Base-by-base conservation (phyloP, 2,113 vertebrate genomes). In the Tenrec ecaudatus region DNA sequence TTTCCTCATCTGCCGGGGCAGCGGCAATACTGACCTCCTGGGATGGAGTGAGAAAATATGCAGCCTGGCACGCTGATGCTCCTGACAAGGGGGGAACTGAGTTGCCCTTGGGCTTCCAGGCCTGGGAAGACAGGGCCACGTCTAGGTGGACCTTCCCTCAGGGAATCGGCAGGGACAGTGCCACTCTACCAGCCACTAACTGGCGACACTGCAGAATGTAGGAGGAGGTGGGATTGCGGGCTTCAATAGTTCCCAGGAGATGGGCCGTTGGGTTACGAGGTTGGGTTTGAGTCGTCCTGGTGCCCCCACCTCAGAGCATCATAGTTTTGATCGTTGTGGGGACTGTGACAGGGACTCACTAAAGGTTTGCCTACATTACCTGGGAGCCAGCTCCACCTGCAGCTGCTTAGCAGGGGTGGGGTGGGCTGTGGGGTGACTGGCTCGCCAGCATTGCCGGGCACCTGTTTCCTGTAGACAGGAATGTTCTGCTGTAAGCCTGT, bases 21-120 rank as follows among this genome's bases (percentile, higher is more conserved):
- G 71, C 71, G 17, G 17, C 4, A 0, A 15, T 0, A 3, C 9
- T 40, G 23, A 1, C 20, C 6, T 68, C 60, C 29, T 5, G 14
- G 66, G 84, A 81, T 6, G 8, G 4, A 64, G 33, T 16, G 6
- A 40, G 40, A 40, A 40, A 7, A 7, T 40, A 40, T 40, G 40
- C 40, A 40, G 40, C 40, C 43, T 10, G 86, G 77, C 58, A 23
- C 0, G 0, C n/a, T 29, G 64, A 53, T 23, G 19, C 19, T 5
- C 69, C 69, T 16, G 8, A 22, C n/a, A 3, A 16, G 62, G 68
- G 60, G 0, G 68, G 58, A 10, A 0, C 81, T 0, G 2, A 64
- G 23, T 1, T 4, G 0, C 43, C 57, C 91, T 69, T 16, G 82
- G 57, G 29, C 60, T 38, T 20, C 19, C 16, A 53, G 58, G 73